These are phyloP conservation scores for Hemiscyllium ocellatum DNA, from an alignment of 2,113 vertebrate genomes.

Conservation along the genomic window DNA sequence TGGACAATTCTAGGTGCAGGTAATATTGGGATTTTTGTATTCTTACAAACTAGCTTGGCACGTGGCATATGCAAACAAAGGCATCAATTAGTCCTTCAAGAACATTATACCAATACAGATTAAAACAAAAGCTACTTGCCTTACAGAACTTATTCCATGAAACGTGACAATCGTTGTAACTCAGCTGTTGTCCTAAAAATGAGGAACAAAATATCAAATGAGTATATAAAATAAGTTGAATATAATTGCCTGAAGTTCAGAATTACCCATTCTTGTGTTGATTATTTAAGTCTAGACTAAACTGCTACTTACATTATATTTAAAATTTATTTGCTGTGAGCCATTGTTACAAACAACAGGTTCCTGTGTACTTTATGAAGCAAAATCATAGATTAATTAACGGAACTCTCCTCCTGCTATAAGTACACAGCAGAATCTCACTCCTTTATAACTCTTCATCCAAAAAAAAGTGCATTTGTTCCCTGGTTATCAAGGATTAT, in stretches of 20 bases:
- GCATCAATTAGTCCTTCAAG: not conserved
- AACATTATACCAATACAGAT: not conserved
- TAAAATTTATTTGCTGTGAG: not conserved
- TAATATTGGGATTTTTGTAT: not conserved
- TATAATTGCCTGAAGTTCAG: not conserved
- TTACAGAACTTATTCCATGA: conserved; percentile 93
- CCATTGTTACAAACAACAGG: not conserved
- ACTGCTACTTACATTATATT: not conserved
- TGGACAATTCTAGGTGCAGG: not conserved
- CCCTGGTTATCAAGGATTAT: not conserved
- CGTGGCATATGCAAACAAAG: not conserved
- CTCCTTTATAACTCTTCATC: not conserved
- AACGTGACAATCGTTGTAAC: conserved; percentile 74
- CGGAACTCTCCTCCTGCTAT: not conserved
- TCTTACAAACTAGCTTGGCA: not conserved
- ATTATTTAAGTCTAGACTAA: not conserved
- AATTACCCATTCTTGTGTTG: not conserved
- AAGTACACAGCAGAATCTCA: not conserved
- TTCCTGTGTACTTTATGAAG: not conserved
- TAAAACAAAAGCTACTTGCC: conserved; percentile 53
- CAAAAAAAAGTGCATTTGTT: not conserved
- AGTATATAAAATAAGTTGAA: not conserved
- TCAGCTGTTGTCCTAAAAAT: conserved; percentile 66
- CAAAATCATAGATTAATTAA: not conserved
- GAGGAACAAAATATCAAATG: conserved; percentile 23